Conservation (phyloP, 2,113 vertebrate species). For the Zeus faber region DNA sequence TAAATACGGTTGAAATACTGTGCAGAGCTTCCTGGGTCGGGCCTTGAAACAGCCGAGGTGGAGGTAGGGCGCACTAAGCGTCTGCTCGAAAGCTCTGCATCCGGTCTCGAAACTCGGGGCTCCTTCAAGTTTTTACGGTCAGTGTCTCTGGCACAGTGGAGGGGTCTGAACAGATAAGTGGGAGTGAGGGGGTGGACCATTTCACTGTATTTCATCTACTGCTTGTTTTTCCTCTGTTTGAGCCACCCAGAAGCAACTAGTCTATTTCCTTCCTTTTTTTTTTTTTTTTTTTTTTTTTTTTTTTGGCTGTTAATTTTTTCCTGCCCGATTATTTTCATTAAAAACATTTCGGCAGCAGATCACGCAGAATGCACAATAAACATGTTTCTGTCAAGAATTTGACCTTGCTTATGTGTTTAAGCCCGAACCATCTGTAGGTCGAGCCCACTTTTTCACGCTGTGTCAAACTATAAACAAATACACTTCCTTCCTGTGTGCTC, state of each 20-base stretch:
- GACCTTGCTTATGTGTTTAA: constrained; percentile 35
- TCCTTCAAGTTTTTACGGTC: constrained; percentile 15
- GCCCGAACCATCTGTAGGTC: constrained; percentile 16
- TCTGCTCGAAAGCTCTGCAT: neutral
- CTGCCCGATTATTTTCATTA: constrained; percentile 18
- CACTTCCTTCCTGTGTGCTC: no score
- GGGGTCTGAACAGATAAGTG: neutral
- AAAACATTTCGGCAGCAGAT: constrained; percentile 31
- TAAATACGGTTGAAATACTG: constrained; percentile 31
- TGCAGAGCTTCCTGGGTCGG: neutral
- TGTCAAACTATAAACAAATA: neutral
- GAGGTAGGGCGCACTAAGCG: no score
- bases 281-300: no score
- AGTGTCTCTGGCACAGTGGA: no score
- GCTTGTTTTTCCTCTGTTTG: constrained; percentile 35
- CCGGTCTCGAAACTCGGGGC: neutral
- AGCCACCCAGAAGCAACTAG: constrained; percentile 56
- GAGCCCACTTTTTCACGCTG: constrained; percentile 17
- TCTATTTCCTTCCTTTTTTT: constrained; percentile 15
- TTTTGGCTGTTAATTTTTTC: constrained; percentile 44
- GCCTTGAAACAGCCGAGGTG: neutral
- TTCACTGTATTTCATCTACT: constrained; percentile 36
- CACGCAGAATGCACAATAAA: constrained; percentile 47
- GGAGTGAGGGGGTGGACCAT: neutral
- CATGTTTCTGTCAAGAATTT: constrained; percentile 18